These are phyloP conservation scores for Larimichthys polyactis DNA, from an alignment of 2,113 vertebrate genomes.

Conservation along the genomic window DNA sequence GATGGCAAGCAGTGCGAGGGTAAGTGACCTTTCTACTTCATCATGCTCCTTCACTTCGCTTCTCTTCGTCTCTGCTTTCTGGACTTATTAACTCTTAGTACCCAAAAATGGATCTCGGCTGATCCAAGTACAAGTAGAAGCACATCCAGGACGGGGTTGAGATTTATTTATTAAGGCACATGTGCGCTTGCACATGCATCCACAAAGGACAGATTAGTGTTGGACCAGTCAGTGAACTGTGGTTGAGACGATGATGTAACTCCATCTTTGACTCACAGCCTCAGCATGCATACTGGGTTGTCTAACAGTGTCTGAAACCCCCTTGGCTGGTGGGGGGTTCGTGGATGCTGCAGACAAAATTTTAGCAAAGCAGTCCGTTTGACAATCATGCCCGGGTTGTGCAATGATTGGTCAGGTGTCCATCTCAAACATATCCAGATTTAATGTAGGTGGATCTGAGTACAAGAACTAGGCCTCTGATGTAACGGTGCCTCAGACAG, in stretches of 20 bases:
- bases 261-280: neutral
- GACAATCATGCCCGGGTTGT: neutral
- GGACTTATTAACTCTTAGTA: neutral
- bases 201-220: neutral
- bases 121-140: neutral
- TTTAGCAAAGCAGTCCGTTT: neutral
- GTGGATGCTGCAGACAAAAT: no score
- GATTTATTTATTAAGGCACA: neutral
- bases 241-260: neutral
- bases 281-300: neutral
- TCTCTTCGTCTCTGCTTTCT: neutral
- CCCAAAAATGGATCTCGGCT: neutral
- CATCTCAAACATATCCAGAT: neutral
- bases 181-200: no score
- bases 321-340: neutral
- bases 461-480: conserved; percentile 15
- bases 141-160: neutral
- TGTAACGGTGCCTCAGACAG: conserved; percentile 35
- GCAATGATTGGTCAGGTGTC: neutral
- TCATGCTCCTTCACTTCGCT: neutral
- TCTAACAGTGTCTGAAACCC: neutral
- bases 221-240: neutral
- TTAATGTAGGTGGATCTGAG: neutral
- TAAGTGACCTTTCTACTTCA: conserved; percentile 72
- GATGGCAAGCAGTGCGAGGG: conserved; percentile 96